A percentile compares a stretch with the other conserved stretches of the same genome.
phyloP scores from a whole-genome alignment of 2,113 vertebrate genomes.

The crab-eating macaque (Macaca fascicularis) region T2T-MFA8v1.1 NC_088391.1:36847001-36847500 shows the following conservation, averaged over 20 bases:
- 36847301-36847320: neutral
- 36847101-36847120: too few relatives aligned
- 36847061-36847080: too few relatives aligned
- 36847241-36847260: neutral
- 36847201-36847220: neutral
- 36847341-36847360: too few relatives aligned
- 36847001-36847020: slow-evolving; percentile 21
- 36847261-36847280: neutral
- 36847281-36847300: neutral
- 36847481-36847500: neutral
- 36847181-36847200: neutral
- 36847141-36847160: too few relatives aligned
- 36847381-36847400: neutral
- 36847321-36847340: too few relatives aligned
- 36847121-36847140: too few relatives aligned
- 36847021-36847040: neutral
- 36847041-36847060: neutral
- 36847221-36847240: neutral
- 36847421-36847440: neutral
- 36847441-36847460: neutral
- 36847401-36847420: neutral
- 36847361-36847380: neutral
- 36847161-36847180: neutral
- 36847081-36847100: neutral
- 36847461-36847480: neutral